phyloP scores from a whole-genome alignment of 1,140 invertebrate species.

The Drosophila varians region DNA sequence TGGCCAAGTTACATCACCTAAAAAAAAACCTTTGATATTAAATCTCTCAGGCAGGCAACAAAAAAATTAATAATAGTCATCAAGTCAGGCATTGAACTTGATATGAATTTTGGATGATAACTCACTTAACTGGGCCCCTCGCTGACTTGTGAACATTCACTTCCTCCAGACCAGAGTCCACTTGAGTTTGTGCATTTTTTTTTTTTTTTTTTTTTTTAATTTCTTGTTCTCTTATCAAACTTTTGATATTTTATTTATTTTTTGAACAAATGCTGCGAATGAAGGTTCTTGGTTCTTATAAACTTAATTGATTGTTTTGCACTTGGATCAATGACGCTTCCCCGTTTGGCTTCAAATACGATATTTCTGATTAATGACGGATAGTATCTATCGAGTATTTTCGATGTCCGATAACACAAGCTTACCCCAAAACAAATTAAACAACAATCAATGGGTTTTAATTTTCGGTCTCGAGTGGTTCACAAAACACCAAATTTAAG shows the following conservation, averaged over 20 bases:
- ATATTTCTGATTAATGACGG: constrained; percentile 57
- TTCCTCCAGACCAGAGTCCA: constrained; percentile 48
- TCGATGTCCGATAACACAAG: constrained; percentile 50
- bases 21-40: constrained; percentile 8
- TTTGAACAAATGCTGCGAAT: neutral
- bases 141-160: constrained; percentile 13
- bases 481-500: neutral
- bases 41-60: neutral
- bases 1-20: constrained; percentile 6
- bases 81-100: constrained; percentile 53
- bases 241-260: neutral
- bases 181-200: constrained; percentile 16
- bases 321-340: constrained; percentile 40
- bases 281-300: constrained; percentile 2
- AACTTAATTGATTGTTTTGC: constrained; percentile 68
- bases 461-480: no score
- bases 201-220: constrained; percentile 2
- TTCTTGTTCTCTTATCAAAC: constrained; percentile 12
- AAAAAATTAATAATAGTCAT: constrained; percentile 38
- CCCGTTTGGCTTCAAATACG: constrained; percentile 1
- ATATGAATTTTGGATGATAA: constrained; percentile 32
- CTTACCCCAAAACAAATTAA: constrained; percentile 40
- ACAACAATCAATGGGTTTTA: constrained; percentile 48
- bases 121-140: constrained; percentile 3
- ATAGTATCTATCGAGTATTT: constrained; percentile 64